Evolutionary conservation across 1,140 invertebrate genomes (phyloP), one percentile per base, ranked within the genome.

Genomic region (Brachionus sp.): DNA sequence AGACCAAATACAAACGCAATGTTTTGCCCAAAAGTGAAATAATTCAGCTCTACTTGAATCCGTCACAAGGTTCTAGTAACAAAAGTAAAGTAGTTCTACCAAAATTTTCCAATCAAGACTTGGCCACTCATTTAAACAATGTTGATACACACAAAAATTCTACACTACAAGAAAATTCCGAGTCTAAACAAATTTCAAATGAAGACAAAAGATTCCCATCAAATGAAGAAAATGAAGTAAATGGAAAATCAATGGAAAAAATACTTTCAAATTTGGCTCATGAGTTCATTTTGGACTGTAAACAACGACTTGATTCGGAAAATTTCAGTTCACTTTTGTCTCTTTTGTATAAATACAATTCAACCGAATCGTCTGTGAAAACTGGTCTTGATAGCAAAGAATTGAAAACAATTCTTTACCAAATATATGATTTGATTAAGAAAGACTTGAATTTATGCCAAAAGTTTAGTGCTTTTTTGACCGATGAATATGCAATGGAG

Each of bases 401-500:
- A 23, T 29, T 46, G 12, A 75, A 75, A 19, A 13, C 9, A 2
- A 25, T 75, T 10, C 23, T 75, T 10, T n/a, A 46, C 23, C 19
- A 44, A 46, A 75, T 75, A 46, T 29, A 46, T 12, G 42, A 75
- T 75, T 46, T 75, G 42, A 75, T 75, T 4, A 75, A 44, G 29
- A 13, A 23, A 46, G 70, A 75, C 44, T 5, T 9, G 5, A 44
- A 46, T 46, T 46, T 75, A 16, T 75, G 70, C 10, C 39, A 75
- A 12, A 75, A 75, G 12, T 75, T 75, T 46, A 75, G 70, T 46
- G 39, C 39, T 25, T 75, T 75, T 75, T 75, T 75, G 23, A 75
- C 39, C 10, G 44, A 44, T 29, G 70, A 75, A 46, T 44, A 44
- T 44, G 70, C 70, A n/a, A 19, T 75, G 9, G 39, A 46, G n/a